Conservation (phyloP, 2,797 vertebrate genomes). For the Poecilia gillii region DNA sequence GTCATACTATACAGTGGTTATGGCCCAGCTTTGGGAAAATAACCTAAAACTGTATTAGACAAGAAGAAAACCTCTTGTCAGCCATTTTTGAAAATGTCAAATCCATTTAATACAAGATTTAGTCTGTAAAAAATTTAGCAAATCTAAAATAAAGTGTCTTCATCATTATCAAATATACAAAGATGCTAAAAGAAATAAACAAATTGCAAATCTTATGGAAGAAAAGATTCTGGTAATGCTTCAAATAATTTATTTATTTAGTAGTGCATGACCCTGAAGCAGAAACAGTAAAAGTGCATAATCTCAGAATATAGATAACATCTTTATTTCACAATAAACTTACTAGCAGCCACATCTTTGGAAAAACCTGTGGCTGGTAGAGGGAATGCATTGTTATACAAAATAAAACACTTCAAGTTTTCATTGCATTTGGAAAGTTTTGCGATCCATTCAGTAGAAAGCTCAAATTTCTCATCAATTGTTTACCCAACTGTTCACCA, state of each 20-base stretch:
- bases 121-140: neutral
- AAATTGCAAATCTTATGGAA: neutral
- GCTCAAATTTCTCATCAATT: neutral
- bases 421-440: neutral
- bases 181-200: neutral
- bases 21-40: too few species aligned
- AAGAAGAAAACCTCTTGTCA: neutral
- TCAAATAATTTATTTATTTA: neutral
- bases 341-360: neutral
- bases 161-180: neutral
- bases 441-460: neutral
- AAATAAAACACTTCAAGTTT: neutral
- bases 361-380: neutral
- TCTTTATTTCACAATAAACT: neutral
- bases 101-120: neutral
- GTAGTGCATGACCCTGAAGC: neutral
- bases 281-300: neutral
- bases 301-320: neutral
- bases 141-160: neutral
- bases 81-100: neutral
- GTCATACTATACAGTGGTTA: too few species aligned
- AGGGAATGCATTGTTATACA: neutral
- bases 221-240: neutral
- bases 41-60: neutral
- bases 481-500: neutral